Evolutionary conservation across 1,140 invertebrate genomes (phyloP), one percentile per base, ranked within the genome.

Genomic region (Drosophila hydei): DNA sequence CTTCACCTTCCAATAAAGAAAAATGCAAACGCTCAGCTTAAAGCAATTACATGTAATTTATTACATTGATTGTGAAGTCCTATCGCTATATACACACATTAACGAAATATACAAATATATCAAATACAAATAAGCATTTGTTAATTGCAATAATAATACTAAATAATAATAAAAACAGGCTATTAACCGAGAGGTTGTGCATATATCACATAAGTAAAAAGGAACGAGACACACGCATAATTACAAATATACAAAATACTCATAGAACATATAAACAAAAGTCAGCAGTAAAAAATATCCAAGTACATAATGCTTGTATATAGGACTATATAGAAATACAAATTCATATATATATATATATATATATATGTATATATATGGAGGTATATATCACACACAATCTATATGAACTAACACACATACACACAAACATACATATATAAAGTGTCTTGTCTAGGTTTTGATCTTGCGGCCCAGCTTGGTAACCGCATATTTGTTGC

Each of bases 391-490:
- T 55, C 60, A 62, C 59, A 56, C 62, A 65, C 59, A 55, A 47
- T 74, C 69, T 68, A 64, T 50, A 55, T 38, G 50, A 59, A 47
- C 42, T 50, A 61, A 61, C 55, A 47, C 55, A 68, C 43, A 43
- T 33, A 58, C 40, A 47, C 47, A 62, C 40, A 33, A 18, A 54
- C 4, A 63, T 11, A 67, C 30, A 72, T 36, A 64, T 43, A 61
- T 21, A n/a, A 42, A 36, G 51, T 43, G 40, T n/a, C n/a, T 38
- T 55, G 27, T 73, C 77, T 93, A 93, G 51, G 93, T 92, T 90
- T 93, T 93, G 40, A 93, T 90, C 64, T 93, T 92, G 67, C 94
- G 91, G 3, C 92, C 92, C 65, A 92, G 74, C 87, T 94, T 94
- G 23, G 91, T 89, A 50, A 92, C 91, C 4, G 93, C 92, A 77